Evolutionary conservation across 2,888 invertebrate species (phyloP).

Genomic region (Drosophila atripex): DNA sequence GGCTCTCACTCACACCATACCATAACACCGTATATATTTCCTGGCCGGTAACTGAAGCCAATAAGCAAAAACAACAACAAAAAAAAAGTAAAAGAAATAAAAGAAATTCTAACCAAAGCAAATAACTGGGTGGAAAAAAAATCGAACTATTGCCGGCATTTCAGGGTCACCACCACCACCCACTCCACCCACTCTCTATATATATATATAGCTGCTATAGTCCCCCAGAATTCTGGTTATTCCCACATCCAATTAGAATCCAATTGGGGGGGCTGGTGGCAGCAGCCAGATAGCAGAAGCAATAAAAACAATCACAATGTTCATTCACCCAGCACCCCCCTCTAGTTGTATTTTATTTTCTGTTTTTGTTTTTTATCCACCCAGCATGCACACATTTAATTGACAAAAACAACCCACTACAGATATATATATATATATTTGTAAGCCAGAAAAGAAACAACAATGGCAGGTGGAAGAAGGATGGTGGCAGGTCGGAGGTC

Average conservation of each 20-base stretch:
- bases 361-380: neutral
- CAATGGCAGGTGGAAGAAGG: slow-evolving; percentile 14
- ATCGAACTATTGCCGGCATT: slow-evolving; percentile 18
- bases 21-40: too few species aligned
- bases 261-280: slow-evolving; percentile 7
- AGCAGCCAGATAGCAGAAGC: slow-evolving; percentile 17
- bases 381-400: slow-evolving; percentile 14
- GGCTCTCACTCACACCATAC: neutral
- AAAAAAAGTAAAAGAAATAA: neutral
- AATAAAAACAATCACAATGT: slow-evolving; percentile 25
- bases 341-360: neutral
- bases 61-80: too few species aligned
- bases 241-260: slow-evolving; percentile 32
- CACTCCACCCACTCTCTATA: too few species aligned
- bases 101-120: neutral
- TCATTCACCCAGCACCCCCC: slow-evolving; percentile 2
- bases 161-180: slow-evolving; percentile 25
- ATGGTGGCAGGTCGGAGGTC: slow-evolving; percentile 9
- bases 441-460: neutral
- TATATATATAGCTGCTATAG: too few species aligned
- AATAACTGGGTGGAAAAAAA: neutral
- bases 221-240: slow-evolving; percentile 9
- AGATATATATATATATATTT: neutral
- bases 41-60: slow-evolving; percentile 3
- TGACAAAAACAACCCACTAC: slow-evolving; percentile 21